These are phyloP conservation scores for Eremobia ochroleuca DNA, from an alignment of 2,888 invertebrate species.

Conservation along the genomic window DNA sequence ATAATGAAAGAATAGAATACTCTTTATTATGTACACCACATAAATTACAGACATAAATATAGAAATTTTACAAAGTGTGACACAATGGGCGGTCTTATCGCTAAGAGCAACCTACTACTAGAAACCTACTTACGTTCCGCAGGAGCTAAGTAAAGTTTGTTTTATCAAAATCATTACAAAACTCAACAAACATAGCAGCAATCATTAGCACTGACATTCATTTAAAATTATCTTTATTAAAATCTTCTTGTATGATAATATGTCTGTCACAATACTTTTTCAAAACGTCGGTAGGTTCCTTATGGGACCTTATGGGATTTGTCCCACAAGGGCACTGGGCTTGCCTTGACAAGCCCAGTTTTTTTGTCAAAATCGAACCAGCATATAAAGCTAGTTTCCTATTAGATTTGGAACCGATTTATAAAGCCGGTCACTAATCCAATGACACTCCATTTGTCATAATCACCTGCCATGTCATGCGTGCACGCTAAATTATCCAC, in stretches of 20 bases:
- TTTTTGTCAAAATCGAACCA: not conserved
- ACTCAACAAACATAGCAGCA: not conserved
- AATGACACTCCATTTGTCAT: conserved; percentile 13
- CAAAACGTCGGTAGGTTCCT: not conserved
- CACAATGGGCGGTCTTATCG: too few relatives aligned
- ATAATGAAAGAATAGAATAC: too few relatives aligned
- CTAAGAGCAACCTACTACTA: too few relatives aligned
- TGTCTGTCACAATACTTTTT: not conserved
- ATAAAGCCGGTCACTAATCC: not conserved
- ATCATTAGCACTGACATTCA: not conserved
- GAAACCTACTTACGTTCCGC: too few relatives aligned
- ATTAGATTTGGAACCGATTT: not conserved
- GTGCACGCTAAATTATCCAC: conserved; percentile 17
- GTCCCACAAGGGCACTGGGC: too few relatives aligned
- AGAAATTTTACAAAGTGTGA: too few relatives aligned
- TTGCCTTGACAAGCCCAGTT: not conserved
- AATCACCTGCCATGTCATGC: not conserved
- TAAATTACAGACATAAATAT: too few relatives aligned
- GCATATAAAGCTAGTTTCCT: too few relatives aligned
- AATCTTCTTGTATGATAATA: not conserved
- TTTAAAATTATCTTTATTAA: not conserved
- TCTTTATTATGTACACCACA: too few relatives aligned
- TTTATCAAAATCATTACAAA: not conserved
- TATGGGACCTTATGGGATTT: not conserved
- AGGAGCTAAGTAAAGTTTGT: not conserved